Evolutionary conservation across 1,140 invertebrate species (phyloP).

Genomic region (Cheumatopsyche charites): DNA sequence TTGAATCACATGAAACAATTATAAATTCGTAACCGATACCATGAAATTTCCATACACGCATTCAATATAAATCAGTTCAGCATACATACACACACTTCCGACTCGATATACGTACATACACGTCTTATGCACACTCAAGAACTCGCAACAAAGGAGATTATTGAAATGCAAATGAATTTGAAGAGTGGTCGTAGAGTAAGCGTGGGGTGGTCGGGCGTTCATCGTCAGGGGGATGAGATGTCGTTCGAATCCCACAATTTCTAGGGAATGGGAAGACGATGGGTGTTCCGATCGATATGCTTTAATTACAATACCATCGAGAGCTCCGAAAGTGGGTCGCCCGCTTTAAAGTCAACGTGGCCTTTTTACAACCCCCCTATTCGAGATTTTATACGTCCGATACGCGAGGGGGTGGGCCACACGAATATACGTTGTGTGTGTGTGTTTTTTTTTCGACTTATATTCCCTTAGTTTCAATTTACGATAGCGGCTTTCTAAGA

Average conservation of each 20-base stretch:
- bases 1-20: not conserved
- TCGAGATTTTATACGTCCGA: not conserved
- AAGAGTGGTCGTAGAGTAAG: not conserved
- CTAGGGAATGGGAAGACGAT: not conserved
- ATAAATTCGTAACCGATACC: too few species aligned
- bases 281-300: slow-evolving; percentile 23
- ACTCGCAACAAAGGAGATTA: slow-evolving; percentile 32
- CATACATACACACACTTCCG: not conserved
- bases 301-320: slow-evolving; percentile 35
- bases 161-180: slow-evolving; percentile 37
- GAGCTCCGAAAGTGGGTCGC: slow-evolving; percentile 31
- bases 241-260: not conserved
- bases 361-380: not conserved
- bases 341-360: slow-evolving; percentile 9
- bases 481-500: slow-evolving; percentile 38
- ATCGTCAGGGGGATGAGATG: too few species aligned
- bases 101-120: not conserved
- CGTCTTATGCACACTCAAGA: slow-evolving; percentile 16
- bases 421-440: too few species aligned
- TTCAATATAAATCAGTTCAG: too few species aligned
- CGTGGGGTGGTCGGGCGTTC: not conserved
- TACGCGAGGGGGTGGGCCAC: too few species aligned
- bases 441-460: slow-evolving; percentile 30
- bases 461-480: slow-evolving; percentile 38
- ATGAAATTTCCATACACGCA: too few species aligned